Evolutionary conservation across 2,113 vertebrate genomes (phyloP), one percentile per base, ranked within the genome.

Genomic region (Microtus montanus): DNA sequence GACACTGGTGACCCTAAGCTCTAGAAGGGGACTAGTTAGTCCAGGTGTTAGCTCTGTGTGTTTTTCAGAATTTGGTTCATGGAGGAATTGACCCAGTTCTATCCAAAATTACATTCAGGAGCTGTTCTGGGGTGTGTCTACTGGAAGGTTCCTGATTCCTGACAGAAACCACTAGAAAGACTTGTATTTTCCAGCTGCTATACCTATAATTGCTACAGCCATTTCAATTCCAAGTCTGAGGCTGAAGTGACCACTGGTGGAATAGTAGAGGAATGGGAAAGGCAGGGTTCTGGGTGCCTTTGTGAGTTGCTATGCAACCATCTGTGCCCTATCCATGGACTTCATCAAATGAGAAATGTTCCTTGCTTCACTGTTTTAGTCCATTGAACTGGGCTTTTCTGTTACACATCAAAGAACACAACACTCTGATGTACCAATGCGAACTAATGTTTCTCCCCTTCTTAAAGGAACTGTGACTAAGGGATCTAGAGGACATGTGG

Each of bases 211-310:
- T 66, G 30, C 38, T 92, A 6, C 0, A 89, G 20, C 28, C 44
- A 89, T 77, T 95, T 96, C 19, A 90, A 84, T 93, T 96, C 58
- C 35, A 89, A 74, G 73, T 47, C 24, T 94, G 58, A 41, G n/a
- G 54, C 17, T 94, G 87, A 89, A 91, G 11, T 58, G 71, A 44
- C 91, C 28, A 44, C 14, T 87, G 66, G 52, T 52, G 17, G 24
- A 66, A 90, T 26, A 87, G 11, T 58, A 35, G 70, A 92, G 22
- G 86, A 64, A 83, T 63, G 58, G 73, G 28, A 70, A 89, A 71
- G 79, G 30, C 26, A 73, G 28, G 83, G 89, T 63, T 93, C 52
- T 75, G 30, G 44, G 47, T 92, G 10, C 58, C 33, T 95, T 38
- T 6, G 33, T 93, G 86, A 89, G 86, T 52, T 94, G 77, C 80